Evolutionary conservation across 2,888 invertebrate species (phyloP), one percentile per base, ranked within the genome.

Genomic region (Rhingia rostrata): DNA sequence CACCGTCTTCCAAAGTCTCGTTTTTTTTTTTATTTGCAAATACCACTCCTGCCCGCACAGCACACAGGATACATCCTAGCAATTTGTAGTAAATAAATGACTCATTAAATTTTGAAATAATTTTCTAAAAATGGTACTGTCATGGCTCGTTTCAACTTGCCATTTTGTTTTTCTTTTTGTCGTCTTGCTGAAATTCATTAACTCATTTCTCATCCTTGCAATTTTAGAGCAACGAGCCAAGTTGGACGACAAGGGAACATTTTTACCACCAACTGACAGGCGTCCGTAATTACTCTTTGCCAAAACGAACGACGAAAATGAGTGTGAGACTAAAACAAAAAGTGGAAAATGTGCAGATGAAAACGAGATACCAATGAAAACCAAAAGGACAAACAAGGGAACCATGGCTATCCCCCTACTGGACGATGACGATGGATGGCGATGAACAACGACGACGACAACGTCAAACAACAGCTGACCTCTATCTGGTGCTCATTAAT

Each of bases 401-500:
- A 51, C 47, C 32, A 51, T 51, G 35, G 49, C 45, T 63, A 51
- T 33, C 32, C 10, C 60, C 49, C 60, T 41, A 35, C 9, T 51
- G 33, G 12, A n/a, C 49, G 10, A 30, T 49, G n/a, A 22, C 22
- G 22, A 22, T 22, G 22, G 2, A 22, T 22, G 22, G 2, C 1
- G 22, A 33, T 45, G 12, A 30, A 64, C 45, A 61, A 60, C 33
- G 12, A 6, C n/a, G 39, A 56, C 47, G 49, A 49, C 64, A 74
- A 61, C 74, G 37, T 6, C 12, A 0, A 12, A 7, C 33, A 64
- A 32, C 69, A 78, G 56, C 67, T 83, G 83, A 83, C 83, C 83
- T 79, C 37, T 63, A 72, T 82, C 53, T 77, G 78, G 6, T 79
- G 63, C 73, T 69, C 79, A 79, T 83, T 83, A 83, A 78, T 73